Base-by-base conservation (phyloP, 2,888 invertebrate species). In the Eristalinus aeneus region DNA sequence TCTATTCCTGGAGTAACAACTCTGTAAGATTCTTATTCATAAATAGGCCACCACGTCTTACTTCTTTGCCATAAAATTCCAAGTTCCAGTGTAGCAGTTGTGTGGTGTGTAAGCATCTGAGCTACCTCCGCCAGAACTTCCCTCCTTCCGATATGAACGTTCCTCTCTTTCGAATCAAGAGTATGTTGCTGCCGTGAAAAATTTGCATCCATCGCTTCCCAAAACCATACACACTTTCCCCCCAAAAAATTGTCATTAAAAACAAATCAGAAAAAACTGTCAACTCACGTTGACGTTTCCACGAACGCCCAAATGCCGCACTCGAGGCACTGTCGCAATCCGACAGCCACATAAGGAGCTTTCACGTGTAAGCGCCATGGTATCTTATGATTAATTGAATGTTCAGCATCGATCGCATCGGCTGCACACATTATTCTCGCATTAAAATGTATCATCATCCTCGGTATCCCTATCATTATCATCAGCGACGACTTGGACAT, bases 361-460 rank as follows among this genome's bases (percentile, higher is more conserved):
- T 39, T 68, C 69, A 53, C 32, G 12, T 31, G 72, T 65, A 73
- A 77, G 81, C 69, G 31, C 86, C 74, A 86, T 74, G 68, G 77
- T 73, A 68, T 78, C 86, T 69, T 54, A 77, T 86, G 86, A 86
- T 78, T 86, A 82, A 86, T 86, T 86, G 86, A 82, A 86, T 82
- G 68, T 67, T 73, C 65, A 71, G 27, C 82, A 86, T 81, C 76
- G 56, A 85, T 76, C 67, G 85, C 77, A 86, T 82, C 77, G 74
- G 82, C 69, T 78, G 65, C 85, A 76, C 85, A 76, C 80, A 85
- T 85, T 76, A 81, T 85, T 81, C 85, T 81, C 86, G 78, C 86
- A 86, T 82, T 86, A 81, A 86, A 82, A 86, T 82, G 77, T 78
- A 86, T 78, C 86, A 86, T 86, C 86, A 78, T 86, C 69, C 60